Evolutionary conservation across 2,888 invertebrate genomes (phyloP).

Genomic region (Byasa hedistus): DNA sequence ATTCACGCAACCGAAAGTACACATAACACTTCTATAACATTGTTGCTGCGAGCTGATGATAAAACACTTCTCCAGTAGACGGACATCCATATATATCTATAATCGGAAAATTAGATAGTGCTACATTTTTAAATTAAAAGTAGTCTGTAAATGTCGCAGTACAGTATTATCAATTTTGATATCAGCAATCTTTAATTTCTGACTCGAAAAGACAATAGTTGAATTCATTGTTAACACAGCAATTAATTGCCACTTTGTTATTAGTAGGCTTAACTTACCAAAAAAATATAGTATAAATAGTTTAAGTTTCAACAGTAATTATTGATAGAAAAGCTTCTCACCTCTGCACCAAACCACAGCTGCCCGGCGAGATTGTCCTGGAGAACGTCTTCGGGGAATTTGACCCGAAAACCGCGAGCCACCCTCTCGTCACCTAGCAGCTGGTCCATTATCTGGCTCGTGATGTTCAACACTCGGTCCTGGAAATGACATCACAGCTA

Average conservation of each 20-base stretch:
- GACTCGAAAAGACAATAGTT: too few relatives aligned
- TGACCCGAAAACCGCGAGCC: constrained; percentile 96
- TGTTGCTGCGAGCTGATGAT: background rate
- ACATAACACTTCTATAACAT: background rate
- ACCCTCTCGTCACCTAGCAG: constrained; percentile 92
- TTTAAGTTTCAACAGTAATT: too few relatives aligned
- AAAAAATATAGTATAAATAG: too few relatives aligned
- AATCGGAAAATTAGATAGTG: too few relatives aligned
- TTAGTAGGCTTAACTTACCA: too few relatives aligned
- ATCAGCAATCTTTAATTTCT: too few relatives aligned
- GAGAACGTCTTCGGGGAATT: constrained; percentile 99
- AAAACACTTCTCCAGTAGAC: background rate
- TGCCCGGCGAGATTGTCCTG: constrained; percentile 99
- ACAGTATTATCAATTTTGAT: too few relatives aligned
- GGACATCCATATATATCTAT: background rate
- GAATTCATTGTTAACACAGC: too few relatives aligned
- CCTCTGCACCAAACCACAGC: constrained; percentile 99
- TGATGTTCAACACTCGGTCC: constrained; percentile 94
- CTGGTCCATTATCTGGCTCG: constrained; percentile 97
- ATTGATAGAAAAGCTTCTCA: constrained; percentile 48
- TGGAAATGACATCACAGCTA: constrained; percentile 50
- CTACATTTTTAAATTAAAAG: too few relatives aligned
- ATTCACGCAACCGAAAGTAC: background rate
- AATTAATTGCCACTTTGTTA: too few relatives aligned
- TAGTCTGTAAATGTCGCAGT: too few relatives aligned